phyloP scores from a whole-genome alignment of 2,113 vertebrate species.

The Bubo blakistoni region DNA sequence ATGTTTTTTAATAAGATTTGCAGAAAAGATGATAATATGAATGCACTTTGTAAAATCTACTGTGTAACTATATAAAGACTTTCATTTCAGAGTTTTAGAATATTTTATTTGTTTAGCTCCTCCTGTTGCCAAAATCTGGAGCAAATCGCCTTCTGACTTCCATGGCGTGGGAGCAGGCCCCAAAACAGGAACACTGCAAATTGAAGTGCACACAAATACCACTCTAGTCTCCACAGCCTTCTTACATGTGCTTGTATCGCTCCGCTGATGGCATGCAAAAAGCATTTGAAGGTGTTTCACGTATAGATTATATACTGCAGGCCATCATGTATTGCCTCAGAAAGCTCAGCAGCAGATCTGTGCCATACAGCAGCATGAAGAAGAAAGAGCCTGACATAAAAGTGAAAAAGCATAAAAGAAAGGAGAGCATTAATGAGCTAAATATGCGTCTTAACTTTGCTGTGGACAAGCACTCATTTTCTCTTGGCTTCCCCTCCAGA shows the following conservation, averaged over 20 bases:
- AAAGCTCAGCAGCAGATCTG: background rate
- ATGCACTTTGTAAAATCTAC: background rate
- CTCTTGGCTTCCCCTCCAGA: slow-evolving; percentile 47
- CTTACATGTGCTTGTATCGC: background rate
- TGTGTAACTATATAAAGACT: background rate
- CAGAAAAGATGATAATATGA: background rate
- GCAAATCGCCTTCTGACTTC: background rate
- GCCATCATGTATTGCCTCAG: background rate
- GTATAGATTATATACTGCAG: background rate
- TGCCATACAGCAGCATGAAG: background rate
- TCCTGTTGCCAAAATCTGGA: background rate
- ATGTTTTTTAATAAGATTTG: background rate
- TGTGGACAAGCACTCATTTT: slow-evolving; percentile 30
- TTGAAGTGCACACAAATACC: background rate
- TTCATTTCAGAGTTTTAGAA: background rate
- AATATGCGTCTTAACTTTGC: slow-evolving; percentile 32
- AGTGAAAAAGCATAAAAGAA: slow-evolving; percentile 35
- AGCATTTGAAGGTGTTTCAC: background rate
- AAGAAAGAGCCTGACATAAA: slow-evolving; percentile 20
- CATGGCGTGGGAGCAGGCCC: background rate
- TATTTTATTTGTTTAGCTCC: background rate
- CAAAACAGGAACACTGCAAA: background rate
- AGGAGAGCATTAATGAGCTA: slow-evolving; percentile 22
- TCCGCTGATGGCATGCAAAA: background rate
- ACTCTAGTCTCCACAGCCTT: background rate